A percentile compares a stretch with the other conserved stretches of the same genome.
Conservation (phyloP, 37 sponge, comb jelly and placozoan genomes). For the Haliclona indistincta region DNA sequence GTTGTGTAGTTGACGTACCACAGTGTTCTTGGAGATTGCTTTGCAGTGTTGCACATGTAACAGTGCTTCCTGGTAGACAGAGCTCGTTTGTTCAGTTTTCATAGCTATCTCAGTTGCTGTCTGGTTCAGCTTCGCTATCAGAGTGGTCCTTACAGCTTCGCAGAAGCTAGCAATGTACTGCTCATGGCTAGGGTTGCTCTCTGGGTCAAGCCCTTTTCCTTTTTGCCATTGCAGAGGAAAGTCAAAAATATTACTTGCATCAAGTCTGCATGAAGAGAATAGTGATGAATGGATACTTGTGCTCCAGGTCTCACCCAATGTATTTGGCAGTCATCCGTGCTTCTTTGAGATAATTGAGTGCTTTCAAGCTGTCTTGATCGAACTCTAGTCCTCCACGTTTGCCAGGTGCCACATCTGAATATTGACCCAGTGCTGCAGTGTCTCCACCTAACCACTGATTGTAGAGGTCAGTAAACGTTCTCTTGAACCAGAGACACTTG, state of each 20-base stretch:
- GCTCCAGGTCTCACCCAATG: conserved; percentile 49
- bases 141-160: not conserved
- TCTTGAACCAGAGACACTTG: conserved; percentile 75
- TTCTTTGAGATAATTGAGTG: conserved; percentile 71
- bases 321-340: conserved; percentile 78
- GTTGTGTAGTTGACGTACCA: conserved; percentile 45
- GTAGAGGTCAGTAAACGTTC: conserved; percentile 61
- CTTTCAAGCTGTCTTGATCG: conserved; percentile 58
- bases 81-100: not conserved
- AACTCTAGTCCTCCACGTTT: conserved; percentile 61
- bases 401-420: conserved; percentile 41
- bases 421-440: conserved; percentile 23
- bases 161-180: conserved; percentile 51
- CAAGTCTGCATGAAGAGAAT: conserved; percentile 8
- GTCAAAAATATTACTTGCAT: conserved; percentile 61
- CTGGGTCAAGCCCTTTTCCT: conserved; percentile 62
- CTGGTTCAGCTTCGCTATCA: conserved; percentile 19
- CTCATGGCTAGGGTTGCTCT: conserved; percentile 20
- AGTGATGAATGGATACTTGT: not conserved
- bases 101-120: conserved; percentile 19
- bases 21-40: conserved; percentile 9
- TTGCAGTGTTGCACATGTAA: conserved; percentile 54
- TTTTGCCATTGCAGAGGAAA: conserved; percentile 68
- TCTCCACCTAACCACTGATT: conserved; percentile 48
- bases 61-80: conserved; percentile 63